Base-by-base conservation (phyloP, 2,797 vertebrate species). In the Acestrorhynchus altus region DNA sequence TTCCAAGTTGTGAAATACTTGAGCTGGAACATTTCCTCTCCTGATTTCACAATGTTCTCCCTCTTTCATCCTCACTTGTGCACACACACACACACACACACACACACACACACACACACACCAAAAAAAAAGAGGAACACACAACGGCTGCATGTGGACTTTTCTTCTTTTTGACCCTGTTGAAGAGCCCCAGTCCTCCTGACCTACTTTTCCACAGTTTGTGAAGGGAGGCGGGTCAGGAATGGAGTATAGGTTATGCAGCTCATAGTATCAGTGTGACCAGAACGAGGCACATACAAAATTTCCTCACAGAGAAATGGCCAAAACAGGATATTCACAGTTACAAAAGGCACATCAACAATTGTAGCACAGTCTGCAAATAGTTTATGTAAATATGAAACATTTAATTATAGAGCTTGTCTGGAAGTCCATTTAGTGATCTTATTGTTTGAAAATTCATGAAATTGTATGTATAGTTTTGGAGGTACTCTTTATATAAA, bases 131-230 rank as follows among this genome's bases (percentile, higher is more conserved):
- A 67, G 70, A 63, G 63, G 28, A 24, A 80, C 31, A 65, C 44
- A 57, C 35, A 6, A 66, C 72, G 54, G n/a, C 83, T 84, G 87
- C 86, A 90, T 89, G 88, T 89, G 90, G 89, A 87, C 88, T 89
- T 71, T 87, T 83, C 84, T 80, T 75, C 68, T 57, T 75, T 46
- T 44, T 69, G 15, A 66, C 47, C 88, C 88, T 82, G 20, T 83
- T 88, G 83, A 79, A 89, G 85, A 86, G 83, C 84, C 84, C 87
- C 77, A 87, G 85, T 88, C 81, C 81, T 84, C 71, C 84, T 93
- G 91, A 92, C 90, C 92, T 92, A 92, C 82, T 92, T 93, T 90
- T 68, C 42, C 59, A 44, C 44, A 31, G 56, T 20, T 57, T 70
- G 35, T 42, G 57, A 28, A 11, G 8, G n/a, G 40, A 40, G 18